Conservation (phyloP, 2,797 vertebrate species). For the Pangasius macronema region DNA sequence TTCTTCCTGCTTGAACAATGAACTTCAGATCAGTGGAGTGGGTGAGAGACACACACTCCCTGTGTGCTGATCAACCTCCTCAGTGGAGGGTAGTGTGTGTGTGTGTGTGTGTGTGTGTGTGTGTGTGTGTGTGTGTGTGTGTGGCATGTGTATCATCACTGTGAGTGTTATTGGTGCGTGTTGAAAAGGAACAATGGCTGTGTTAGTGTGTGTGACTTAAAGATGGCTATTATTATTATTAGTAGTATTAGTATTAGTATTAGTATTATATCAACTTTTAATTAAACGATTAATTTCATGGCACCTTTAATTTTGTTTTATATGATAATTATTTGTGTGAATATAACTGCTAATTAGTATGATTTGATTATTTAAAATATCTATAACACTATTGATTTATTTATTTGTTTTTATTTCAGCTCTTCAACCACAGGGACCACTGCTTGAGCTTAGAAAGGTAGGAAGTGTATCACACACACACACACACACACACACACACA, state of each 20-base stretch:
- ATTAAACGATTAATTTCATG: neutral
- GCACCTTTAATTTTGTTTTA: neutral
- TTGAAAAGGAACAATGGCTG: neutral
- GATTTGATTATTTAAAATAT: neutral
- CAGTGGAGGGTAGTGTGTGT: neutral
- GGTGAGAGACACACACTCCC: conserved; percentile 3
- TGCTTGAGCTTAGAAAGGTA: conserved; percentile 50
- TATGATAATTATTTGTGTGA: neutral
- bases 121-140: conserved; percentile 1
- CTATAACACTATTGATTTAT: neutral
- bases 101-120: conserved; percentile 1
- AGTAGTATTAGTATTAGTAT: neutral
- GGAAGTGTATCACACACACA: conserved; percentile 19
- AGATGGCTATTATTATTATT: neutral
- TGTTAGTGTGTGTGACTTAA: neutral
- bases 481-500: too few relatives aligned
- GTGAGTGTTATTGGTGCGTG: neutral
- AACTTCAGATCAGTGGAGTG: conserved; percentile 24
- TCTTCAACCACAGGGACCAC: conserved; percentile 42
- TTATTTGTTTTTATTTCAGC: conserved; percentile 40
- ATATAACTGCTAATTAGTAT: neutral
- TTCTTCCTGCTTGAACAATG: conserved; percentile 15
- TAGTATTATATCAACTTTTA: neutral
- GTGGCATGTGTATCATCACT: neutral
- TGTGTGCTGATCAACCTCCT: neutral